These are phyloP conservation scores for Momotus momota DNA, from an alignment of 2,797 vertebrate genomes.

Conservation along the genomic window DNA sequence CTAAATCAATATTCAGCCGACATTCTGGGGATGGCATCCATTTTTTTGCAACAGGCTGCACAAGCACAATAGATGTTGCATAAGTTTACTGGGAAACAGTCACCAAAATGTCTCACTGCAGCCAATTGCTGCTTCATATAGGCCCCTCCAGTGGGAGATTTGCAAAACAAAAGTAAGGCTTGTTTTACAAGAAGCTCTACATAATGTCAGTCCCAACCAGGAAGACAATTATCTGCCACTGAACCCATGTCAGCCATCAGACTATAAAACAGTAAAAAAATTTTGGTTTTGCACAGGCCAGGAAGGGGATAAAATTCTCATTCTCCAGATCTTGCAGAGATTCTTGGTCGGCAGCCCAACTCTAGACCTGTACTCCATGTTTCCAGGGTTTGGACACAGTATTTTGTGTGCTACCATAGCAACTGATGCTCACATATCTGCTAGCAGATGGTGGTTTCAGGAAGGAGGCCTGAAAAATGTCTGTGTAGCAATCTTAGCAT, in stretches of 20 bases:
- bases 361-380: constrained; percentile 23
- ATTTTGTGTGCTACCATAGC: constrained; percentile 64
- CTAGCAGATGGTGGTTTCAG: constrained; percentile 66
- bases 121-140: not conserved
- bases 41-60: constrained; percentile 64
- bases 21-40: constrained; percentile 53
- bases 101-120: not conserved
- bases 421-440: constrained; percentile 68
- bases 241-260: not conserved
- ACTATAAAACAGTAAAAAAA: not conserved
- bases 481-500: constrained; percentile 7
- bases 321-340: not conserved
- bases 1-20: constrained; percentile 61
- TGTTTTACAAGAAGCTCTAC: constrained; percentile 24
- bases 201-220: not conserved
- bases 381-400: constrained; percentile 56
- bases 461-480: constrained; percentile 54
- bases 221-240: not conserved
- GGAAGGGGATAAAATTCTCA: not conserved
- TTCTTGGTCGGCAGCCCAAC: constrained; percentile 49
- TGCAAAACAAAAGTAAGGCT: constrained; percentile 40
- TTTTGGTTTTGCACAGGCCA: not conserved
- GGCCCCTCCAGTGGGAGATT: not conserved
- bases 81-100: constrained; percentile 41
- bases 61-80: constrained; percentile 54